Conservation (phyloP, 2,797 vertebrate species). For the Myotis pilosus region DNA sequence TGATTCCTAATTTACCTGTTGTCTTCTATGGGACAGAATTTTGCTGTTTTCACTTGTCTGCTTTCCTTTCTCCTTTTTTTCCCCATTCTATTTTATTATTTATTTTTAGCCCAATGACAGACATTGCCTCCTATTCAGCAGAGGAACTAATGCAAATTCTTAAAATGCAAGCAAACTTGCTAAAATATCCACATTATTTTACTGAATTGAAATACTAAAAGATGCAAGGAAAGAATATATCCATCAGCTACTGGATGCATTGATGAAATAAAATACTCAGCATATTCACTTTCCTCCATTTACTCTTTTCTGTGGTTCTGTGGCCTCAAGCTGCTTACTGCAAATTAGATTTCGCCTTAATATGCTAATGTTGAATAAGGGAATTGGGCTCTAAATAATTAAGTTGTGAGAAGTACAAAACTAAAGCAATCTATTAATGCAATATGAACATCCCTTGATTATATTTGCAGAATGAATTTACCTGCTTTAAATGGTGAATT, state of each 20-base stretch:
- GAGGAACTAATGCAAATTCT: not conserved
- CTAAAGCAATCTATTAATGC: conserved; percentile 76
- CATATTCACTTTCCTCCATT: not conserved
- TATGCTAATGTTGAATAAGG: conserved; percentile 73
- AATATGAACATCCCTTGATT: conserved; percentile 76
- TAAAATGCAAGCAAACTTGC: not conserved
- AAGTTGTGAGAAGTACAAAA: conserved; percentile 75
- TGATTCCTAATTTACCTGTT: not conserved
- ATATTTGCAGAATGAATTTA: conserved; percentile 76
- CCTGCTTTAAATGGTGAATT: conserved; percentile 74
- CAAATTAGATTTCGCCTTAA: conserved; percentile 77
- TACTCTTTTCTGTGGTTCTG: conserved; percentile 60
- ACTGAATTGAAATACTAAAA: not conserved
- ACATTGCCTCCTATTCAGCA: not conserved
- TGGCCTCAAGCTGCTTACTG: conserved; percentile 77
- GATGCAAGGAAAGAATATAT: not conserved
- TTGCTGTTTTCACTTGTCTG: not conserved
- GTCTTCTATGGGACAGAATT: not conserved
- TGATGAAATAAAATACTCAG: conserved; percentile 49
- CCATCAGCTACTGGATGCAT: not conserved
- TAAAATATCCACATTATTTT: conserved; percentile 19
- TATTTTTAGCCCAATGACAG: not conserved
- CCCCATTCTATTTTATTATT: not conserved
- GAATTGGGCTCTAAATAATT: conserved; percentile 76
- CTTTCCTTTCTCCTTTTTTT: not conserved